Evolutionary conservation across 2,888 invertebrate species (phyloP).

Genomic region (Melipona bicolor): DNA sequence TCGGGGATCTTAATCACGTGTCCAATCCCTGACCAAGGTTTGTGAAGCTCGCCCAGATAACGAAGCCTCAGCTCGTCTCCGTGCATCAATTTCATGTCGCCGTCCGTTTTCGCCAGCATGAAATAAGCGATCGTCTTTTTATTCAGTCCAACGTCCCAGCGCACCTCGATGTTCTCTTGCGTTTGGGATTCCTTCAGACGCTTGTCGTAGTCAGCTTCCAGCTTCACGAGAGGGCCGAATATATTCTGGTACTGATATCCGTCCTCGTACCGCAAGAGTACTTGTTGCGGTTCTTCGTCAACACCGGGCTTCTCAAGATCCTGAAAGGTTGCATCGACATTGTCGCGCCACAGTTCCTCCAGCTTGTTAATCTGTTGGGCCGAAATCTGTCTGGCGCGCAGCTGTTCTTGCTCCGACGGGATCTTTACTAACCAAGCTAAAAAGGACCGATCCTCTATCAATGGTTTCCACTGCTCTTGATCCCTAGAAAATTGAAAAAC

Average conservation of each 20-base stretch:
- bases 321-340: slow-evolving; percentile 98
- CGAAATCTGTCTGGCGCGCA: slow-evolving; percentile 97
- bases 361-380: slow-evolving; percentile 98
- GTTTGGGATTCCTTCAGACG: slow-evolving; percentile 99
- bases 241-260: slow-evolving; percentile 99
- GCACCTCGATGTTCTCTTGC: slow-evolving; percentile 98
- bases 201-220: slow-evolving; percentile 99
- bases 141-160: slow-evolving; percentile 99
- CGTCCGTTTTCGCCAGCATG: slow-evolving; percentile 98
- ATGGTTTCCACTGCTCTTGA: slow-evolving; percentile 99
- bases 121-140: slow-evolving; percentile 99
- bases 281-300: slow-evolving; percentile 98
- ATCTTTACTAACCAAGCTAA: slow-evolving; percentile 98
- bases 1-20: slow-evolving; percentile 98
- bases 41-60: slow-evolving; percentile 96
- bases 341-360: slow-evolving; percentile 99
- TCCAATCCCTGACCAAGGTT: slow-evolving; percentile 98
- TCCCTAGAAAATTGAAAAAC: slow-evolving; percentile 86
- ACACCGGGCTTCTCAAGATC: slow-evolving; percentile 99
- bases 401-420: slow-evolving; percentile 98
- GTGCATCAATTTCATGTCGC: slow-evolving; percentile 99
- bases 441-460: slow-evolving; percentile 98
- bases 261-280: slow-evolving; percentile 93
- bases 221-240: slow-evolving; percentile 97
- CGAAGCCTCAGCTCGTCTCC: slow-evolving; percentile 98